Conservation (phyloP, 2,888 invertebrate genomes). For the Schizotus pectinicornis region DNA sequence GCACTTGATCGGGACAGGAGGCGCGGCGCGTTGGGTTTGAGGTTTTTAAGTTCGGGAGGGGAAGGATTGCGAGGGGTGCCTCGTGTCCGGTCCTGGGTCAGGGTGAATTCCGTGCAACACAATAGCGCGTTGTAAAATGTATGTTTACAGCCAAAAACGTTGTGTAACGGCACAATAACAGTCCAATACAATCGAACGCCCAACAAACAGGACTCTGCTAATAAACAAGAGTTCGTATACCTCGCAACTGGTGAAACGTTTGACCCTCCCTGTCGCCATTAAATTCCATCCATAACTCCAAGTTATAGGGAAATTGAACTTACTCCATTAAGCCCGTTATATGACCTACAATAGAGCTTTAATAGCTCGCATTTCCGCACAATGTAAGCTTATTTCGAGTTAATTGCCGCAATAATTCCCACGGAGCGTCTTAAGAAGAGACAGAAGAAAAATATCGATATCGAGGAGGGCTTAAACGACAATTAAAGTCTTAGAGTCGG, state of each 20-base stretch:
- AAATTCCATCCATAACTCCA: conserved; percentile 25
- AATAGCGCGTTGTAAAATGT: too few relatives aligned
- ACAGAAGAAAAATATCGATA: background rate
- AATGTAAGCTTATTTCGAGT: conserved; percentile 5
- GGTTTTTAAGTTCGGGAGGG: too few relatives aligned
- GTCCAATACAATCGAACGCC: background rate
- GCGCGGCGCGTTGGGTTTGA: too few relatives aligned
- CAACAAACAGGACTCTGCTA: conserved; percentile 8
- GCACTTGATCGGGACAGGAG: too few relatives aligned
- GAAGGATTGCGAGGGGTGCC: too few relatives aligned
- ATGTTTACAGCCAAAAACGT: too few relatives aligned
- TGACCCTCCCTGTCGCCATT: conserved; percentile 8
- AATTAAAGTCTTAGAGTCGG: background rate
- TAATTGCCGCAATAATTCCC: background rate
- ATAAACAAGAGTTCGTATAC: conserved; percentile 8
- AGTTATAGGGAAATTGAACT: conserved; percentile 14
- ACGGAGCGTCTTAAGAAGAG: background rate
- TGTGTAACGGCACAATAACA: too few relatives aligned
- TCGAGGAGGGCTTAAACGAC: background rate
- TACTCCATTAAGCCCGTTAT: background rate
- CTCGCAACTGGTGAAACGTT: conserved; percentile 14
- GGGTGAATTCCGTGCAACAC: too few relatives aligned
- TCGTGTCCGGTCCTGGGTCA: too few relatives aligned
- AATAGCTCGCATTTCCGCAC: background rate
- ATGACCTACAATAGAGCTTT: background rate